These are phyloP conservation scores for Didymodactylos carnosus DNA, from an alignment of 2,888 invertebrate species.

Conservation along the genomic window DNA sequence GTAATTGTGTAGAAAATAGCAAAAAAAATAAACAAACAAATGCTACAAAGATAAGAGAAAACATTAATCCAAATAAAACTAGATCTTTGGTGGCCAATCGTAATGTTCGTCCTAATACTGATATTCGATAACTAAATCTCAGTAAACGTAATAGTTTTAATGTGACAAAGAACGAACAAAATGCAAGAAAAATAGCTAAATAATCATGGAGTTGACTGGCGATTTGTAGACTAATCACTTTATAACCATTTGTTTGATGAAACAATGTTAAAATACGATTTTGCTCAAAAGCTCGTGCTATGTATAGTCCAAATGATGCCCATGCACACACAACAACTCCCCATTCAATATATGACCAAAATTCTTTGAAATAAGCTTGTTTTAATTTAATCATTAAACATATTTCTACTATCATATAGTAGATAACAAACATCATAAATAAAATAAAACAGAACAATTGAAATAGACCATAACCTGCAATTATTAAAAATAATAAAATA, in stretches of 20 bases:
- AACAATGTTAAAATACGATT: neutral
- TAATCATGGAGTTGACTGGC: conserved; percentile 15
- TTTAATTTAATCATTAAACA: neutral
- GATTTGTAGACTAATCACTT: conserved; percentile 1
- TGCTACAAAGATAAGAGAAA: conserved; percentile 29
- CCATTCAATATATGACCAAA: conserved; percentile 8
- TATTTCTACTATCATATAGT: conserved; percentile 4
- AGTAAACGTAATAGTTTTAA: conserved; percentile 38
- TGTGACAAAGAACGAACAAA: conserved; percentile 36
- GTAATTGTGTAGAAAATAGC: neutral
- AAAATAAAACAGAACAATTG: neutral
- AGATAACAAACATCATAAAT: conserved; percentile 2
- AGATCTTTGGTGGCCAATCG: conserved; percentile 23
- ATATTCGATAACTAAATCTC: conserved; percentile 35
- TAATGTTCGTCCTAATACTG: conserved; percentile 22
- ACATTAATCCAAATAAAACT: conserved; percentile 29
- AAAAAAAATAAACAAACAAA: conserved; percentile 17
- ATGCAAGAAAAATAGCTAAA: conserved; percentile 36
- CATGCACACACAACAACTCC: conserved; percentile 4
- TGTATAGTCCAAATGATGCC: conserved; percentile 1
- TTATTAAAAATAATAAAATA: neutral
- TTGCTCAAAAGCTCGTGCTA: neutral
- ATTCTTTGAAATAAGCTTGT: neutral
- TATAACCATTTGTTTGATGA: neutral
- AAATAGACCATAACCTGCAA: conserved; percentile 9